Conservation (phyloP, 2,113 vertebrate species). For the Pelecanus crispus region DNA sequence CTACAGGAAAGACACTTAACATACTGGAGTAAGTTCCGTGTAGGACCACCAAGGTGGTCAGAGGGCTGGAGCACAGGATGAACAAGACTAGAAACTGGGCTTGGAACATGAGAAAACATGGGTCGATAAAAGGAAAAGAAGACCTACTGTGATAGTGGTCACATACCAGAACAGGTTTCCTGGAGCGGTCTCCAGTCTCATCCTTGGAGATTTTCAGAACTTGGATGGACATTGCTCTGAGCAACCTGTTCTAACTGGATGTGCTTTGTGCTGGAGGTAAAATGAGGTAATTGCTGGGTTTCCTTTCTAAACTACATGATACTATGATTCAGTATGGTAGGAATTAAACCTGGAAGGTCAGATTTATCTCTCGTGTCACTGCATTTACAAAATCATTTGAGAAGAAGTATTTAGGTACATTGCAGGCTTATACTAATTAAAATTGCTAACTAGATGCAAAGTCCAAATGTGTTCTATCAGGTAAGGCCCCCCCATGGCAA, state of each 20-base stretch:
- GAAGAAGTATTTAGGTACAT: not conserved
- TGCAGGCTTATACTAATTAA: not conserved
- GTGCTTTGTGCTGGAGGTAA: not conserved
- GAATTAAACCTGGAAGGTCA: not conserved
- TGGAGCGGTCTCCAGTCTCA: not conserved
- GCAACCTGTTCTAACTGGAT: not conserved
- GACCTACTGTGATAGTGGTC: not conserved
- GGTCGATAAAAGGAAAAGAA: fast-evolving
- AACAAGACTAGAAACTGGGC: not conserved
- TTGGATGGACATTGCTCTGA: fast-evolving
- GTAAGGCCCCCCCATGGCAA: fast-evolving
- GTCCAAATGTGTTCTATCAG: not conserved
- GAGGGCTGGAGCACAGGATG: not conserved
- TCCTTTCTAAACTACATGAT: not conserved
- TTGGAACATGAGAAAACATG: not conserved
- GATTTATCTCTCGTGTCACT: not conserved
- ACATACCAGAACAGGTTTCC: not conserved
- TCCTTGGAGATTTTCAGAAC: not conserved
- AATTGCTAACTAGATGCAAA: not conserved
- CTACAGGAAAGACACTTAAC: not conserved
- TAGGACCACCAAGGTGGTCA: not conserved
- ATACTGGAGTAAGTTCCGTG: not conserved
- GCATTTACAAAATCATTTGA: not conserved
- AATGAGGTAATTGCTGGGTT: not conserved
- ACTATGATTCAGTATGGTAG: not conserved